Conservation (phyloP, 1,140 invertebrate genomes). For the Penaeus japonicus region DNA sequence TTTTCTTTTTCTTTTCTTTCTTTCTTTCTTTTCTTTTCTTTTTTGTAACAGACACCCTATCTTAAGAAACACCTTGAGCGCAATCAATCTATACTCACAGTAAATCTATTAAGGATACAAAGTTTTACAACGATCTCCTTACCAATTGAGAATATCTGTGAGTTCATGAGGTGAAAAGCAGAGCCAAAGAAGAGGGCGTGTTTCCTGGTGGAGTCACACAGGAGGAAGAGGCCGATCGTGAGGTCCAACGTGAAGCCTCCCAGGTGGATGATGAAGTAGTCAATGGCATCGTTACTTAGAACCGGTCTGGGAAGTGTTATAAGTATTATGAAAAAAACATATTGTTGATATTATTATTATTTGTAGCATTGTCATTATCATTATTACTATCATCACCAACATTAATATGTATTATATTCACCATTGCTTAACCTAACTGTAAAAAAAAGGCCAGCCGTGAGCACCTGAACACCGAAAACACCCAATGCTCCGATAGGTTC, state of each 20-base stretch:
- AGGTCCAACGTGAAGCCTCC: slow-evolving; percentile 35
- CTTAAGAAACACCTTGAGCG: too few relatives aligned
- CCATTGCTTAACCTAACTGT: too few relatives aligned
- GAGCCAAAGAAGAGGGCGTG: not conserved
- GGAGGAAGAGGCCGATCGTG: slow-evolving; percentile 19
- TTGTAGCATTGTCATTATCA: too few relatives aligned
- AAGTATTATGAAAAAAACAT: too few relatives aligned
- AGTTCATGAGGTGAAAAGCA: slow-evolving; percentile 43
- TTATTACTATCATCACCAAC: too few relatives aligned
- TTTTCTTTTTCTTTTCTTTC: too few relatives aligned
- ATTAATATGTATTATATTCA: too few relatives aligned
- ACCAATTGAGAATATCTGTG: slow-evolving; percentile 45
- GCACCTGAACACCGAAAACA: slow-evolving; percentile 19
- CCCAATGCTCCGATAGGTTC: slow-evolving; percentile 33
- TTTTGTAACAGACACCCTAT: too few relatives aligned
- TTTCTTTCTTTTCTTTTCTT: too few relatives aligned
- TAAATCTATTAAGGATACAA: not conserved
- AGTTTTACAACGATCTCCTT: not conserved
- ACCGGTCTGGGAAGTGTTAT: too few relatives aligned
- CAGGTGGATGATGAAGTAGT: slow-evolving; percentile 32
- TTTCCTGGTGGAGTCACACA: slow-evolving; percentile 8
- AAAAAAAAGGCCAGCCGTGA: too few relatives aligned
- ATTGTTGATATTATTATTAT: too few relatives aligned
- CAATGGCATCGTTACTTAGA: not conserved
- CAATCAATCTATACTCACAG: not conserved